Evolutionary conservation across 2,888 invertebrate species (phyloP).

Genomic region (Cataglyphis albicans): DNA sequence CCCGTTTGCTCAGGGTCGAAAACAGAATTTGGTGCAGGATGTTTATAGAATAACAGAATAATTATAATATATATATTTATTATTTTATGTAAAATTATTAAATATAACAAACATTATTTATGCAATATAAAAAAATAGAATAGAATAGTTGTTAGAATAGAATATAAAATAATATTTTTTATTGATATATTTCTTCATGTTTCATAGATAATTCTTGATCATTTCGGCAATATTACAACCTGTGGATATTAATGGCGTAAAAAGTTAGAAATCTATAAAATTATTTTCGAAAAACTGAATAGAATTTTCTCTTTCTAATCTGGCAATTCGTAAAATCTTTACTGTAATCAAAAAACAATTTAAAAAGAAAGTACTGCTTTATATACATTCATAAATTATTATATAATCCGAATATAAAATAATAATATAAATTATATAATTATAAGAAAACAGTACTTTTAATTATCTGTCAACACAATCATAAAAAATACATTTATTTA

Average conservation of each 20-base stretch:
- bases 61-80: slow-evolving; percentile 21
- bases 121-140: neutral
- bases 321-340: neutral
- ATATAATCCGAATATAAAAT: neutral
- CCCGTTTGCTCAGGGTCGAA: neutral
- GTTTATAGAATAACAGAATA: neutral
- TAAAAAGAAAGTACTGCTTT: neutral
- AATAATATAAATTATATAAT: neutral
- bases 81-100: neutral
- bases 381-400: neutral
- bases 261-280: neutral
- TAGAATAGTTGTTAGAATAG: neutral
- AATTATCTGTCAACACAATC: neutral
- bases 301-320: neutral
- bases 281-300: neutral
- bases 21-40: neutral
- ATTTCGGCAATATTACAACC: neutral
- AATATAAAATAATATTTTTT: neutral
- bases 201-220: slow-evolving; percentile 7
- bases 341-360: neutral
- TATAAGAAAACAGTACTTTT: neutral
- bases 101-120: slow-evolving; percentile 18
- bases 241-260: neutral
- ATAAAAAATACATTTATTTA: neutral
- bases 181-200: neutral